Conservation (phyloP, 2,797 vertebrate species). For the Poeciliopsis turneri region DNA sequence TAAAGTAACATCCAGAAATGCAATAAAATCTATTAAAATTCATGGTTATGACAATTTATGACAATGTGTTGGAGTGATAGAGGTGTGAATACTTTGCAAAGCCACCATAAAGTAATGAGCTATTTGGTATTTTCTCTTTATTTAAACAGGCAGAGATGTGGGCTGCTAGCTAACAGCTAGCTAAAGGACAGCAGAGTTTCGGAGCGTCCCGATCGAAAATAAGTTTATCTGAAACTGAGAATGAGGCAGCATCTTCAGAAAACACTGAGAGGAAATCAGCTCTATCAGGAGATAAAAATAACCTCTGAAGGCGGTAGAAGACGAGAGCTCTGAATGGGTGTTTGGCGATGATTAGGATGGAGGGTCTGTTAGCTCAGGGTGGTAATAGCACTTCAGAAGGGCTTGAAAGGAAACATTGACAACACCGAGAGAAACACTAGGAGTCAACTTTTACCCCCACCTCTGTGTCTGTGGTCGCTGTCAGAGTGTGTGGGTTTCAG, state of each 20-base stretch:
- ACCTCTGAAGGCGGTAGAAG: background rate
- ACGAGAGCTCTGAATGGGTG: background rate
- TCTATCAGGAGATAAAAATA: slow-evolving; percentile 9
- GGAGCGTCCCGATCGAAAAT: background rate
- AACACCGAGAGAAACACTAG: background rate
- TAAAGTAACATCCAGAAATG: background rate
- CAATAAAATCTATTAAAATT: background rate
- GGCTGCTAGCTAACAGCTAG: background rate
- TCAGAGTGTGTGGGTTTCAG: slow-evolving; percentile 17
- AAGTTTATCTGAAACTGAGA: background rate
- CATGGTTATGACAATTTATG: background rate
- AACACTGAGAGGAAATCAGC: slow-evolving; percentile 1
- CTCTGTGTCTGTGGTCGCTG: slow-evolving; percentile 8
- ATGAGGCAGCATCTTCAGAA: background rate
- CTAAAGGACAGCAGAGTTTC: background rate
- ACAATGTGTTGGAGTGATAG: background rate
- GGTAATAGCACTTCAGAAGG: slow-evolving; percentile 6
- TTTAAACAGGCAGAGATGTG: background rate
- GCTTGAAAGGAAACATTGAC: slow-evolving; percentile 24
- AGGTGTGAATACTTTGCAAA: background rate
- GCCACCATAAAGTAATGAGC: background rate
- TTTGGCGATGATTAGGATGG: background rate
- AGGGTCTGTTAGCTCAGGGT: background rate
- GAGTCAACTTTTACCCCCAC: slow-evolving; percentile 9
- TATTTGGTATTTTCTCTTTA: background rate